These are phyloP conservation scores for Poecile montanus DNA, from an alignment of 2,797 vertebrate genomes.

Conservation along the genomic window DNA sequence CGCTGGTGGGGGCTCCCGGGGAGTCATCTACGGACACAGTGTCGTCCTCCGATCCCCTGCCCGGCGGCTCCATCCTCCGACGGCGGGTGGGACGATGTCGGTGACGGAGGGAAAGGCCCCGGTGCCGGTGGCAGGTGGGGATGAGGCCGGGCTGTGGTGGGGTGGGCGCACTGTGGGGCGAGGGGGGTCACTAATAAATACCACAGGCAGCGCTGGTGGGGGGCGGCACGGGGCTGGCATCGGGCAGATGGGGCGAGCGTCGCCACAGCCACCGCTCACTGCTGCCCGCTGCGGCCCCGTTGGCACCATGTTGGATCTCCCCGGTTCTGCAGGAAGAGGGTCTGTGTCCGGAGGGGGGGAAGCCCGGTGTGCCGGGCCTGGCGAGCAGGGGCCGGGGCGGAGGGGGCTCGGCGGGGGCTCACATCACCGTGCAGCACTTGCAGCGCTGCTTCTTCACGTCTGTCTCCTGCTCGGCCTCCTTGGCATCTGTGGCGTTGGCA, in stretches of 20 bases:
- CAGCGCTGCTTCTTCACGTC: constrained; percentile 92
- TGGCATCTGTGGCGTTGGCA: constrained; percentile 67
- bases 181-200: constrained; percentile 38
- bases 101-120: neutral
- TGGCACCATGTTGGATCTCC: neutral
- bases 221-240: neutral
- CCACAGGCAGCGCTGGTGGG: constrained; percentile 11
- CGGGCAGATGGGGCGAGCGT: neutral
- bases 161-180: neutral
- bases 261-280: neutral
- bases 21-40: neutral
- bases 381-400: constrained; percentile 11
- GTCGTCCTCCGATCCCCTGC: neutral
- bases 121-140: neutral
- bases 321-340: neutral
- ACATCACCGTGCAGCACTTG: constrained; percentile 96
- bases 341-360: neutral
- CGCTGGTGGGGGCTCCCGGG: neutral
- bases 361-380: neutral
- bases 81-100: neutral
- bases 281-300: neutral
- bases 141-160: neutral
- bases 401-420: constrained; percentile 62
- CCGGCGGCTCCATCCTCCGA: neutral
- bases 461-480: constrained; percentile 79